Evolutionary conservation across 2,888 invertebrate species (phyloP).

Genomic region (Coelogynopora nodosa): DNA sequence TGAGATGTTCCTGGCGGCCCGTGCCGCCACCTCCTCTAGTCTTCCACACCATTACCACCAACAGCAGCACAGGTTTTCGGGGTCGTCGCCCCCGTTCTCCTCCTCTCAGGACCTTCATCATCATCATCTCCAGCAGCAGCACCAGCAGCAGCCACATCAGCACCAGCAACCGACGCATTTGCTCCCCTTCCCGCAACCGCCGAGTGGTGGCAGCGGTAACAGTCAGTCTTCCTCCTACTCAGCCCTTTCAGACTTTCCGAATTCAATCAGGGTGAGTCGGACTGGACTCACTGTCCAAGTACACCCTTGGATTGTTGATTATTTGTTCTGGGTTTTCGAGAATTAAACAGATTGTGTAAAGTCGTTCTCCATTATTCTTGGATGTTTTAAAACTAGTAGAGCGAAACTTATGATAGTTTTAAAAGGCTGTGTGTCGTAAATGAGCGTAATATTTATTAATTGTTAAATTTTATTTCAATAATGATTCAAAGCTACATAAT

Average conservation of each 20-base stretch:
- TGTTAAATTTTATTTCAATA: too few relatives aligned
- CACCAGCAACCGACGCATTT: background rate
- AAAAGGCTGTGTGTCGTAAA: too few relatives aligned
- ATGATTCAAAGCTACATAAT: too few relatives aligned
- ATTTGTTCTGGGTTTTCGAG: too few relatives aligned
- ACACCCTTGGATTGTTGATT: too few relatives aligned
- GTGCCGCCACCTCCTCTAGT: too few relatives aligned
- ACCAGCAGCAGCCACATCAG: background rate
- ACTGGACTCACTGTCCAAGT: too few relatives aligned
- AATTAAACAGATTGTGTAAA: too few relatives aligned
- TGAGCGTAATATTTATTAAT: too few relatives aligned
- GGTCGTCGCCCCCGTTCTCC: background rate
- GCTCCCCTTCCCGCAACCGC: background rate
- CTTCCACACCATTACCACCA: background rate
- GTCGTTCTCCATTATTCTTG: too few relatives aligned
- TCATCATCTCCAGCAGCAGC: background rate
- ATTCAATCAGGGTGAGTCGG: background rate
- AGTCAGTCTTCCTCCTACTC: background rate
- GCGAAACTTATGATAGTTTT: too few relatives aligned
- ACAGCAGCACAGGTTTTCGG: background rate
- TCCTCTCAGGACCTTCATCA: background rate
- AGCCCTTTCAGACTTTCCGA: background rate
- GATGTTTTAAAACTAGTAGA: too few relatives aligned
- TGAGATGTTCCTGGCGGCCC: background rate
- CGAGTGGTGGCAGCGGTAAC: background rate